Evolutionary conservation across 2,888 invertebrate genomes (phyloP).

Genomic region (Clunio marinus): DNA sequence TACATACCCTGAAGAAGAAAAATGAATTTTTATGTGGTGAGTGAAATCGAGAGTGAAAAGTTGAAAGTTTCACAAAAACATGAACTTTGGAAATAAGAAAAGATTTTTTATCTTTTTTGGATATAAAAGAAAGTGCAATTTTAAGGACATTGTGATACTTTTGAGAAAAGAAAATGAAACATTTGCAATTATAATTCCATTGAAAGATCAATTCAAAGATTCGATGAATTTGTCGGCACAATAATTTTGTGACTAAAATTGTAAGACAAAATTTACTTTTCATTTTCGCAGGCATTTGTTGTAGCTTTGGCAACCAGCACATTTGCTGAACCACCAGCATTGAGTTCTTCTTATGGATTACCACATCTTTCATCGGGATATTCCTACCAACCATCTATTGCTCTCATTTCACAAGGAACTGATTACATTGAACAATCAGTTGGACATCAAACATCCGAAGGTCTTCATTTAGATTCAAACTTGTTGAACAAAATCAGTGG

Average conservation of each 20-base stretch:
- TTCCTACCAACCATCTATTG: background rate
- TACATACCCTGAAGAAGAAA: background rate
- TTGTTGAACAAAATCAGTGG: background rate
- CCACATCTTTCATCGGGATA: conserved; percentile 7
- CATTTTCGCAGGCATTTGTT: background rate
- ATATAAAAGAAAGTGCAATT: too few relatives aligned
- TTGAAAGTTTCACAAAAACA: background rate
- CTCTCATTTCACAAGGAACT: background rate
- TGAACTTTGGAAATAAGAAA: too few relatives aligned
- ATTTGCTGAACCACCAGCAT: background rate
- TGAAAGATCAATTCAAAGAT: too few relatives aligned
- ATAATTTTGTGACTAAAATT: too few relatives aligned
- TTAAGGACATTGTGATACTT: too few relatives aligned
- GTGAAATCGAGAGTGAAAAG: background rate
- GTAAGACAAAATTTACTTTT: too few relatives aligned
- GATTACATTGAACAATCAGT: conserved; percentile 13
- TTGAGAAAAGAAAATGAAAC: too few relatives aligned
- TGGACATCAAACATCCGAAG: conserved; percentile 19
- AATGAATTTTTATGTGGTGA: conserved; percentile 20
- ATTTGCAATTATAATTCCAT: too few relatives aligned
- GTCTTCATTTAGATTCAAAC: background rate
- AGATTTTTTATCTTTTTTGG: too few relatives aligned
- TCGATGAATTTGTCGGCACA: too few relatives aligned
- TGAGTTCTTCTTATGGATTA: background rate
- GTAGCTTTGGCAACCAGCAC: background rate